These are phyloP conservation scores for Sebastes itinus DNA, from an alignment of 2,797 vertebrate genomes.

Conservation along the genomic window DNA sequence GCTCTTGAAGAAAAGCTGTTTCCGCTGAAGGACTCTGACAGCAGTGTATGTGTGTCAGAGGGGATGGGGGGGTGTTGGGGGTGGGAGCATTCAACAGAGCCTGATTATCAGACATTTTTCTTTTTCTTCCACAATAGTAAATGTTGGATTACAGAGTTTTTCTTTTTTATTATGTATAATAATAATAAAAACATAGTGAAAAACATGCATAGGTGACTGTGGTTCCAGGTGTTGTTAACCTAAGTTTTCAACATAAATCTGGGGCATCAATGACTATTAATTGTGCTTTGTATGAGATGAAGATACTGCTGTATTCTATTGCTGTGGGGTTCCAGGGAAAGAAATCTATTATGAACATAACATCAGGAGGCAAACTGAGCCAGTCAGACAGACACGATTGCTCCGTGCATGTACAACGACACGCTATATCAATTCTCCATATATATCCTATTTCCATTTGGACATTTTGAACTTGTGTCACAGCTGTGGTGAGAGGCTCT, in stretches of 20 bases:
- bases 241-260: not conserved
- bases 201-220: not conserved
- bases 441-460: not conserved
- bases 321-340: not conserved
- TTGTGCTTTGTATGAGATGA: not conserved
- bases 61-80: not conserved
- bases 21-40: slow-evolving; percentile 48
- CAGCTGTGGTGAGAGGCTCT: not conserved
- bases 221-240: not conserved
- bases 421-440: not conserved
- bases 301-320: not conserved
- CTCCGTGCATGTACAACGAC: not conserved
- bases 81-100: slow-evolving; percentile 16
- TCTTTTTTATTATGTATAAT: not conserved
- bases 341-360: not conserved
- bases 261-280: not conserved
- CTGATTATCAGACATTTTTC: slow-evolving; percentile 31
- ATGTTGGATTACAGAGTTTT: not conserved
- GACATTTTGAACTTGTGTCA: not conserved
- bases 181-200: not conserved
- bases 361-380: not conserved
- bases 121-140: not conserved
- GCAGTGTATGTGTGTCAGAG: slow-evolving; percentile 1
- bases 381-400: not conserved
- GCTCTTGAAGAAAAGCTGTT: slow-evolving; percentile 71